Base-by-base conservation (phyloP, 2,888 invertebrate species). In the Hydriomena furcata region DNA sequence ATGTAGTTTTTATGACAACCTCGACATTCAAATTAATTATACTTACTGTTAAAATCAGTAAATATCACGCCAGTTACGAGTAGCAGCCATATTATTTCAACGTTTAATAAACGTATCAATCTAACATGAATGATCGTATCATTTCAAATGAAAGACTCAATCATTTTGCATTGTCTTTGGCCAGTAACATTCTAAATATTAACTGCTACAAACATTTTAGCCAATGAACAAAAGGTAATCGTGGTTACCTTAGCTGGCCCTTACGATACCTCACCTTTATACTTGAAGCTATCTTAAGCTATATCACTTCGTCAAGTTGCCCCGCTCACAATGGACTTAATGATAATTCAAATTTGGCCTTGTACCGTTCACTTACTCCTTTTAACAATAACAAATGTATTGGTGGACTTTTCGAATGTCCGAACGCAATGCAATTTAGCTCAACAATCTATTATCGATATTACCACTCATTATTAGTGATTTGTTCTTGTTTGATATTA, bases 161-260 rank as follows among this genome's bases (percentile, higher is more conserved):
- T 31, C 30, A 49, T 43, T 10, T 36, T 44, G 20, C 32, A 47
- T 47, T 47, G 31, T 41, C 25, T 45, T 31, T 27, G 37, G 7
- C 24, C n/a, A 11, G 8, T 24, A n/a, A 32, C 41, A 46, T 46
- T 41, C 45, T 31, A 31, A 45, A 27, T 7, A 11, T 34, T 34
- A 44, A 44, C 35, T 35, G 27, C 21, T 21, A 12, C 34, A 40
- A 25, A 31, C 23, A 23, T 24, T 21, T 21, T 21, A 47, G 23
- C 32, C n/a, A 5, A 32, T 36, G 32, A 52, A 46, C 52, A 46
- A 52, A 37, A 65, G 45, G 41, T 32, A 73, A 61, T 77, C 79
- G 78, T 79, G 80, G n/a, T n/a, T 67, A 62, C 72, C n/a, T n/a
- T n/a, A n/a, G n/a, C n/a, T n/a, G n/a, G 76, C 82, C 81, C 79